Base-by-base conservation (phyloP, 2,888 invertebrate species). In the Fabriciana adippe region DNA sequence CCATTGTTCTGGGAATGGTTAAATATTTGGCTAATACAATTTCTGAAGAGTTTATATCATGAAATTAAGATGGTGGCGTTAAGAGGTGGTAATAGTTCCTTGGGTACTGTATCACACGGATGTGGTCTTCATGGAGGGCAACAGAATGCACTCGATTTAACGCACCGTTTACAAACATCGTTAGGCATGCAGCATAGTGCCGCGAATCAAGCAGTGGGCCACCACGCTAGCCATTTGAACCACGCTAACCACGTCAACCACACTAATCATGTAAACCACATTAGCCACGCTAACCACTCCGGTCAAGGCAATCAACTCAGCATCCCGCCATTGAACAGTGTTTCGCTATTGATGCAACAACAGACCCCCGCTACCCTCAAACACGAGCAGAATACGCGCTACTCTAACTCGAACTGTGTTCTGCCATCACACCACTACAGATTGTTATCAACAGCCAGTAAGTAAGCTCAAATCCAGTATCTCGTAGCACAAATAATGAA, bases 1-100 rank as follows among this genome's bases (percentile, higher is more conserved):
- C 87, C 89, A 76, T 79, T 86, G 74, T 90, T 91, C 81, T 90
- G 89, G 91, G 90, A 91, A 88, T 91, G 89, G 89, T 91, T 92
- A 81, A 90, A 90, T 75, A 81, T 90, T 86, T 90, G 91, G 89
- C 85, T 91, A 51, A 81, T 81, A 77, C 85, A 90, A 83, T 88
- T 90, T 85, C 77, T 91, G 74, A 91, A 90, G 83, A 86, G 87
- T 84, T 84, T 89, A 76, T 91, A 88, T 87, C 85, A 90, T 92
- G 91, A 91, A 86, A 86, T 89, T 84, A 91, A 90, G 84, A 92
- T 92, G 92, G 89, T 91, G 75, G 88, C 86, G 73, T 73, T 90
- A 80, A 89, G 90, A 86, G 88, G 89, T 78, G 84, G 83, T 73
- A 86, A 84, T 75, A 84, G 78, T 83, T 83, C 88, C 70, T 70